Evolutionary conservation across 2,113 vertebrate species (phyloP), one percentile per base, ranked within the genome.

Genomic region (Chrysochloris asiatica): DNA sequence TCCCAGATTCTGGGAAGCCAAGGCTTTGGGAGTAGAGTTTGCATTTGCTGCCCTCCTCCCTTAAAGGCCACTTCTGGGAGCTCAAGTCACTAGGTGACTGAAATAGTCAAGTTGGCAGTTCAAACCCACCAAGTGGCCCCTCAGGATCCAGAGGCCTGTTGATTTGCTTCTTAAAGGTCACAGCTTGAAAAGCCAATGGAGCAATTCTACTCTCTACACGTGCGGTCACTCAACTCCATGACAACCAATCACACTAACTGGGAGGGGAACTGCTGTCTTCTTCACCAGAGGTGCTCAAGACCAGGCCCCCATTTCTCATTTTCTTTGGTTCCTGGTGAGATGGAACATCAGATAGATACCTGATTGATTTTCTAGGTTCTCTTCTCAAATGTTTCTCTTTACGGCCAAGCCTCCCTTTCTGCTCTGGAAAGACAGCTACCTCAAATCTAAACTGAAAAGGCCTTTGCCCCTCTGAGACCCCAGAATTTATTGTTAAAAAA

Each of bases 291-390:
- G 33, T 19, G 14, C 22, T 72, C 30, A 1, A 17, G 21, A 22
- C 45, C 45, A 19, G 43, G 30, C 17, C 4, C 14, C 43, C 12
- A 1, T 3, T 19, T 52, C 61, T 63, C 69, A 6, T 26, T n/a
- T n/a, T 3, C 6, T 17, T 47, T 69, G 47, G 65, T 48, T 16
- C 47, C 36, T 84, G 21, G 28, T 11, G 77, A 45, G 33, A 28
- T 1, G 3, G 3, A n/a, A 11, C 6, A 52, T 1, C 4, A 8
- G n/a, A n/a, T 0, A 2, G 33, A 2, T 6, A 4, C 26, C 22
- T 26, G 6, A 38, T 52, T 28, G 11, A 38, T 47, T 61, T 41
- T 81, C 41, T 8, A 2, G 1, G 8, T 24, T 16, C 54, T 54
- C 47, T n/a, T 45, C 73, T 38, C 30, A 16, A 22, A 50, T 3